Evolutionary conservation across 2,888 invertebrate genomes (phyloP), one percentile per base, ranked within the genome.

Genomic region (Orchesella flavescens): DNA sequence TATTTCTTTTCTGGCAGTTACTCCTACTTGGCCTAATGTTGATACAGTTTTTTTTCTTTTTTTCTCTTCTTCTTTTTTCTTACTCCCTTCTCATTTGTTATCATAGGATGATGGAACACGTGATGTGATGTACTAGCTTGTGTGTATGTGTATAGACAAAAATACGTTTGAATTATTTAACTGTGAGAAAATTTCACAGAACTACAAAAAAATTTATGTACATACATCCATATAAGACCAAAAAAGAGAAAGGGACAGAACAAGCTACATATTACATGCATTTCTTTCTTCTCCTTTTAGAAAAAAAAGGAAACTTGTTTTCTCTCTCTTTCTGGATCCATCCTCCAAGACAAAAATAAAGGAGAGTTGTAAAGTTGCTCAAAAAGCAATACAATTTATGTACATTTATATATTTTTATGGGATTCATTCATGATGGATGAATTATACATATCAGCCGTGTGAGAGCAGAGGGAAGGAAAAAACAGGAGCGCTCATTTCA

Each of bases 51-150:
- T 13, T 57, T n/a, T 34, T 17, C 55, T 15, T 19, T 10, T 57
- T 21, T 13, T 57, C 2, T 34, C 24, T 71, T 15, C 49, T 71
- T 53, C 55, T 55, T 53, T 55, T 55, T 24, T 4, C 34, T 34
- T 34, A 34, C 34, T 34, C 34, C 34, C 34, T 34, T 13, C 66
- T n/a, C 44, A 10, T 66, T 17, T 23, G 9, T 63, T 15, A 12
- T 63, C 75, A 49, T 75, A 57, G 71, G 23, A 19, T 55, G 71
- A 72, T 24, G 55, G 63, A 49, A 55, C 12, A 24, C 34, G 34
- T 34, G 34, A 34, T 34, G 34, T 34, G 34, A 34, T 34, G 34
- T 34, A 34, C 3, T 34, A 7, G 34, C 34, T n/a, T n/a, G n/a
- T n/a, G n/a, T n/a, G n/a, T n/a, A n/a, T n/a, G 34, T 34, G 34